Evolutionary conservation across 1,140 invertebrate species (phyloP).

Genomic region (Brachystomella parvula): DNA sequence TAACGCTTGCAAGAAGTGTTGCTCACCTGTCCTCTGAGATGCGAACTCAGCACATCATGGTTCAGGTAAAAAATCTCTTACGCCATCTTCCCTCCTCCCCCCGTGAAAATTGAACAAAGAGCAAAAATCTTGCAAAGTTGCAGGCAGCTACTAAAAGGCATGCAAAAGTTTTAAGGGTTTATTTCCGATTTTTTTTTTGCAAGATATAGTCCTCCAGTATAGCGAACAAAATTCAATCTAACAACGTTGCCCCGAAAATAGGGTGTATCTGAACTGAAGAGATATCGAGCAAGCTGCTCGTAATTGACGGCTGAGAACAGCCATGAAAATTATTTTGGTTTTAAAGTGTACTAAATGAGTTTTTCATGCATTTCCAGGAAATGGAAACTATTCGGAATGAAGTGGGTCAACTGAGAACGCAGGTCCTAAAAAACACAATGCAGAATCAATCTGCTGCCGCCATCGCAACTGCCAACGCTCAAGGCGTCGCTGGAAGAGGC

Average conservation of each 20-base stretch:
- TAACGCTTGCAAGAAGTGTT: slow-evolving; percentile 82
- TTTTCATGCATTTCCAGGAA: slow-evolving; percentile 51
- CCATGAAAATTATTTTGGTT: too few species aligned
- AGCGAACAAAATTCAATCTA: too few species aligned
- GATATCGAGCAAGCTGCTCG: too few species aligned
- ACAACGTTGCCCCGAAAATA: background rate
- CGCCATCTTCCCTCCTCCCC: background rate
- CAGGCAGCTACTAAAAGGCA: too few species aligned
- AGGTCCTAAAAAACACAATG: slow-evolving; percentile 40
- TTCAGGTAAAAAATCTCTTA: slow-evolving; percentile 49
- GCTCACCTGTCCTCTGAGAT: slow-evolving; percentile 87
- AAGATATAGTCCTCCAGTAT: too few species aligned
- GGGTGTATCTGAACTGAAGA: too few species aligned
- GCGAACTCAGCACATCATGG: slow-evolving; percentile 78
- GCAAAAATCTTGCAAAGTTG: too few species aligned
- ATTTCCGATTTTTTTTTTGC: too few species aligned
- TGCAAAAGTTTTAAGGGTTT: too few species aligned
- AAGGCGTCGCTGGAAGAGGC: slow-evolving; percentile 25
- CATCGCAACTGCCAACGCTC: background rate
- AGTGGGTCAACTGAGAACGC: slow-evolving; percentile 64
- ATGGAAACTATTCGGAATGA: slow-evolving; percentile 80
- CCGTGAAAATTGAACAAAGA: too few species aligned
- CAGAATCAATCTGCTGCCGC: slow-evolving; percentile 31
- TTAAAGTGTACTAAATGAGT: background rate
- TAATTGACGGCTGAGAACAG: too few species aligned